phyloP scores from a whole-genome alignment of 2,113 vertebrate genomes.

The Limnothrissa miodon region DNA sequence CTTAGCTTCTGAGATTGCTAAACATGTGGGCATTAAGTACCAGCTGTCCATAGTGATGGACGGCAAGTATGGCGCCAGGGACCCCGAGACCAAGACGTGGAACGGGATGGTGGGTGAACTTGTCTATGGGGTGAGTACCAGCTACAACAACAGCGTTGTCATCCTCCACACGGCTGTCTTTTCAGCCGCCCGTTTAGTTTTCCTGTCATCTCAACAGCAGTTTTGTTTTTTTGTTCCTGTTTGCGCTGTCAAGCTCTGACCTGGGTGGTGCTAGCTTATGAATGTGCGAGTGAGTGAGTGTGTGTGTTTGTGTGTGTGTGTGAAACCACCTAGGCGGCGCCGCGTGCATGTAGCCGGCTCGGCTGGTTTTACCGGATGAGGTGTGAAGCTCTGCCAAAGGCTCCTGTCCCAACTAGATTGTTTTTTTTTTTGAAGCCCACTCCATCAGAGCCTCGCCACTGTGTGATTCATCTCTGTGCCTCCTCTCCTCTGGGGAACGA shows the following conservation, averaged over 20 bases:
- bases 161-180: background rate
- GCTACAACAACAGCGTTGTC: background rate
- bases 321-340: background rate
- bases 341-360: background rate
- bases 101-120: slow-evolving; percentile 99
- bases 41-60: slow-evolving; percentile 98
- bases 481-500: slow-evolving; percentile 55
- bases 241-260: background rate
- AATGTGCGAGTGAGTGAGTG: too few species aligned
- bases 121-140: slow-evolving; percentile 97
- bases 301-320: background rate
- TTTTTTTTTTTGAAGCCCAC: slow-evolving; percentile 13
- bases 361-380: background rate
- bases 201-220: background rate
- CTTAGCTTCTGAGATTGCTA: slow-evolving; percentile 99
- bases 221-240: background rate
- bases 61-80: slow-evolving; percentile 96
- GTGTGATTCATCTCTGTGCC: slow-evolving; percentile 50
- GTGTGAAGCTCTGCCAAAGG: background rate
- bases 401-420: background rate
- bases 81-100: slow-evolving; percentile 99
- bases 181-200: background rate
- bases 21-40: slow-evolving; percentile 99
- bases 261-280: too few species aligned
- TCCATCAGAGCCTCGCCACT: slow-evolving; percentile 27